Evolutionary conservation across 2,888 invertebrate genomes (phyloP), one percentile per base, ranked within the genome.

Genomic region (Molanna angustata): DNA sequence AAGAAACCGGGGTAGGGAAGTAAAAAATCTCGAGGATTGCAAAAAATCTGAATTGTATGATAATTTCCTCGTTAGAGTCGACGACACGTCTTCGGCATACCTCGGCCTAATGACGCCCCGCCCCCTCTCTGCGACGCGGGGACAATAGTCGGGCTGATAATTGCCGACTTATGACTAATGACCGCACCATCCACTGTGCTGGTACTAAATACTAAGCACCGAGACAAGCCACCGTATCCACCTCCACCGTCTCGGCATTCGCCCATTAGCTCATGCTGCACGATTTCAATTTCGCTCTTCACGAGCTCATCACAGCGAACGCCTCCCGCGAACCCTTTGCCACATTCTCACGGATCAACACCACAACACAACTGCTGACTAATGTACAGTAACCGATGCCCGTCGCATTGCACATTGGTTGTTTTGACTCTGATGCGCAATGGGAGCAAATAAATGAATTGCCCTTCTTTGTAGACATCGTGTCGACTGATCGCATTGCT

Each of bases 251-350:
- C 27, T 27, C 4, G 27, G 27, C 27, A 32, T 37, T 11, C 33
- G 47, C 27, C 52, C 57, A 54, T 57, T 54, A 54, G 45, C 33
- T 49, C 58, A 51, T 52, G 53, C 54, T 44, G 58, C 58, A 59
- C 58, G 58, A 59, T 56, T 59, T 59, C 58, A 59, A 59, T 59
- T 59, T 52, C 46, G 33, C 43, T 42, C 54, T 50, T 54, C 54
- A 47, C 54, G 54, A 46, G 50, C 44, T 20, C 46, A 44, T 49
- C 49, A 16, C 52, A n/a, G n/a, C n/a, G n/a, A n/a, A n/a, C n/a
- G n/a, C n/a, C n/a, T n/a, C n/a, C n/a, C n/a, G n/a, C n/a, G n/a
- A n/a, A n/a, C n/a, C n/a, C n/a, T n/a, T n/a, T n/a, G n/a, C n/a
- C n/a, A n/a, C n/a, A n/a, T n/a, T n/a, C n/a, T n/a, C n/a, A n/a